Evolutionary conservation across 2,113 vertebrate species (phyloP).

Genomic region (Hippocampus mohnikei): DNA sequence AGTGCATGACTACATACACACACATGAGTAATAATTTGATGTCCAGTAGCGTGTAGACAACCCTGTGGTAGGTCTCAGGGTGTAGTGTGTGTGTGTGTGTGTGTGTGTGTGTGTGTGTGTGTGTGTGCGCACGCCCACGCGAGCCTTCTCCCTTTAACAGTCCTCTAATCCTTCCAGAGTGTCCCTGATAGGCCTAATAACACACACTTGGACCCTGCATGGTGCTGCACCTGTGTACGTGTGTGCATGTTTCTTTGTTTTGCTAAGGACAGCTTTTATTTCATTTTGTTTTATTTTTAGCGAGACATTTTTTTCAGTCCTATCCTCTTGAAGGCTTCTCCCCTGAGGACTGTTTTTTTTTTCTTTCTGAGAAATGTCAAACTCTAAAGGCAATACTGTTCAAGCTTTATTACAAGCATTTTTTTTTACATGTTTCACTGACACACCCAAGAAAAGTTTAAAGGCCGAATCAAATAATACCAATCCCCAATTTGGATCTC

Average conservation of each 20-base stretch:
- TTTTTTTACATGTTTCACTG: neutral
- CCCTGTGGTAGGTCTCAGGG: slow-evolving; percentile 54
- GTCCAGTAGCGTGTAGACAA: slow-evolving; percentile 60
- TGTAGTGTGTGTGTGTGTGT: neutral
- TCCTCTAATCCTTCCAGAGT: slow-evolving; percentile 71
- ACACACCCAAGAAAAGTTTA: slow-evolving; percentile 11
- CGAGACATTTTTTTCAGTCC: slow-evolving; percentile 8
- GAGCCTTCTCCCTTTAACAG: slow-evolving; percentile 60
- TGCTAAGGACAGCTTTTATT: no score
- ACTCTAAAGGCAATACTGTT: neutral
- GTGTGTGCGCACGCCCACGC: slow-evolving; percentile 5
- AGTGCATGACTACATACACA: slow-evolving; percentile 48
- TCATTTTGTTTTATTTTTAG: slow-evolving; percentile 1
- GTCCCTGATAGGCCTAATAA: slow-evolving; percentile 71
- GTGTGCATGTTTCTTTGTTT: slow-evolving; percentile 11
- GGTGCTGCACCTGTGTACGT: slow-evolving; percentile 59
- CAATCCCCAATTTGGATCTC: slow-evolving; percentile 22
- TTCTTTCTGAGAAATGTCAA: neutral
- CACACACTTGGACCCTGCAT: slow-evolving; percentile 61
- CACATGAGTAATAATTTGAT: slow-evolving; percentile 53
- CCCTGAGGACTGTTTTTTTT: neutral
- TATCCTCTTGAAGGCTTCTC: neutral
- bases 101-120: slow-evolving; percentile 32
- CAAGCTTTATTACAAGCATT: neutral
- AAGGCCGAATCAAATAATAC: slow-evolving; percentile 27